These are phyloP conservation scores for Tachystola acroxantha DNA, from an alignment of 2,888 invertebrate species.

Conservation along the genomic window DNA sequence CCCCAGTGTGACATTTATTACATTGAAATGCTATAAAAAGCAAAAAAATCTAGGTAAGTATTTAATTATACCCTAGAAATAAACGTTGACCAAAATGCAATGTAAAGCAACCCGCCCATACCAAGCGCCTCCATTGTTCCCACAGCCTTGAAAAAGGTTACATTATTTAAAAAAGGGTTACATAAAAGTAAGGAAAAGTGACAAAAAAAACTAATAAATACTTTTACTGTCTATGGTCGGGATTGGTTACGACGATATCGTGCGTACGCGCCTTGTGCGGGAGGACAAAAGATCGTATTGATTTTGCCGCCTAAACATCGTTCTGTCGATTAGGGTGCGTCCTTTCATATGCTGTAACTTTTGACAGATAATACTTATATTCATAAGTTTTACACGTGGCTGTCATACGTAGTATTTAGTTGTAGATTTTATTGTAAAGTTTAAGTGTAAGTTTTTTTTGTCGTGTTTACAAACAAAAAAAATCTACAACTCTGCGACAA, in stretches of 20 bases:
- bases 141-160: constrained; percentile 19
- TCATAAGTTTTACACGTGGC: too few relatives aligned
- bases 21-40: too few relatives aligned
- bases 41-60: too few relatives aligned
- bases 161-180: constrained; percentile 1
- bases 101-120: neutral
- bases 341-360: constrained; percentile 4
- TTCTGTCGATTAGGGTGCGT: constrained; percentile 31
- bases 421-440: too few relatives aligned
- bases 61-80: too few relatives aligned
- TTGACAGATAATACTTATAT: too few relatives aligned
- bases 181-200: constrained; percentile 23
- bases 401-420: too few relatives aligned
- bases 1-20: too few relatives aligned
- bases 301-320: constrained; percentile 51
- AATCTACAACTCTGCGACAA: too few relatives aligned
- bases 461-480: too few relatives aligned
- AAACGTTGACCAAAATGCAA: too few relatives aligned
- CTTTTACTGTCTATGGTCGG: constrained; percentile 52
- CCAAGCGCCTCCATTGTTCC: neutral
- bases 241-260: constrained; percentile 40
- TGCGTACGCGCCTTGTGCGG: constrained; percentile 47
- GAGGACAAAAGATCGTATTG: constrained; percentile 65
- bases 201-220: constrained; percentile 39
- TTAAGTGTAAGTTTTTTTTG: too few relatives aligned